Percentiles rank a stretch among this genome's conserved stretches.
phyloP scores from a whole-genome alignment of 2,888 invertebrate genomes.

The Palloptera scutellata region DNA sequence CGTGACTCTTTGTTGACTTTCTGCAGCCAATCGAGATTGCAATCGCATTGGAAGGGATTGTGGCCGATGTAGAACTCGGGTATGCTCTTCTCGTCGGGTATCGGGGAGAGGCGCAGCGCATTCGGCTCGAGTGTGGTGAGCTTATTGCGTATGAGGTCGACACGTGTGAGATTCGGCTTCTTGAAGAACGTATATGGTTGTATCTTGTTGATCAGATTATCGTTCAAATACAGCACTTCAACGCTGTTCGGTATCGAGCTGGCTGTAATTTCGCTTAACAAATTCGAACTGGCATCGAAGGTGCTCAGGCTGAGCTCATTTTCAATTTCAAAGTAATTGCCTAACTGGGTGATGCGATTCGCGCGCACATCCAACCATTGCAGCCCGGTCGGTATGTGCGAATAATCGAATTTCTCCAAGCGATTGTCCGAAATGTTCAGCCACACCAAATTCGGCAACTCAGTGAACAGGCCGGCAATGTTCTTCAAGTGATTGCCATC shows the following conservation, averaged over 20 bases:
- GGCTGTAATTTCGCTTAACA: conserved; percentile 79
- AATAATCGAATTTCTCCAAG: conserved; percentile 89
- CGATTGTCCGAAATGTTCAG: conserved; percentile 91
- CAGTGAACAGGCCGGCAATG: conserved; percentile 82
- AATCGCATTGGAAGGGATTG: conserved; percentile 94
- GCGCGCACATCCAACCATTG: conserved; percentile 91
- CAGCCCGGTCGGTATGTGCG: conserved; percentile 80
- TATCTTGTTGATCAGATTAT: conserved; percentile 85
- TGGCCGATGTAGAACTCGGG: conserved; percentile 93
- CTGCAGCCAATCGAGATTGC: conserved; percentile 95
- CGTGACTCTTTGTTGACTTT: conserved; percentile 83
- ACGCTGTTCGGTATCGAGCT: conserved; percentile 84
- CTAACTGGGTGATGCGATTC: conserved; percentile 83
- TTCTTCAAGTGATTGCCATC: conserved; percentile 86
- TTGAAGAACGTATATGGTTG: conserved; percentile 90
- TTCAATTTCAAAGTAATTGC: conserved; percentile 78
- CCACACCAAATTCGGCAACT: conserved; percentile 85
- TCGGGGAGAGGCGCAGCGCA: conserved; percentile 82
- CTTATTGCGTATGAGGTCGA: conserved; percentile 92
- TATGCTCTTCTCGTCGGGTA: conserved; percentile 77
- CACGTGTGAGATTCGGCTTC: conserved; percentile 88
- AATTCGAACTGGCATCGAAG: conserved; percentile 88
- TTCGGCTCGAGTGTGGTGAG: conserved; percentile 90
- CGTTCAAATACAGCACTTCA: conserved; percentile 85
- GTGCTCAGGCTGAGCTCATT: conserved; percentile 80